Percentiles rank a stretch among this genome's conserved stretches.
Conservation (phyloP, 2,113 vertebrate genomes). For the Myrmecophaga tridactyla region DNA sequence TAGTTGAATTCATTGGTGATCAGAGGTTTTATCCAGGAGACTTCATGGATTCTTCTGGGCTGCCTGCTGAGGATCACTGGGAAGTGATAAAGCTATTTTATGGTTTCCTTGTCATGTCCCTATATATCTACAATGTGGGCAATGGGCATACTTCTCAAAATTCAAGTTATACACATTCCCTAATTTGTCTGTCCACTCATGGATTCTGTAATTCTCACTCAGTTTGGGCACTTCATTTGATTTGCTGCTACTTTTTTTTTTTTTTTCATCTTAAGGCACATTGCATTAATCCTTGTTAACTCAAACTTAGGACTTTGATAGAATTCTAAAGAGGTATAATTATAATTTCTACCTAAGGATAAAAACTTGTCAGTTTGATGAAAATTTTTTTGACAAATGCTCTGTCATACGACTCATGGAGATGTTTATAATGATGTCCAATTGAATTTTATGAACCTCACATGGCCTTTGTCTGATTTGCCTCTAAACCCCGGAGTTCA, state of each 20-base stretch:
- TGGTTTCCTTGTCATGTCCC: not conserved
- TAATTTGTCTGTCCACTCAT: not conserved
- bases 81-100: not conserved
- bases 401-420: not conserved
- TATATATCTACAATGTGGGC: not conserved
- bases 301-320: not conserved
- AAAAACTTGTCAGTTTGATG: not conserved
- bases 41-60: not conserved
- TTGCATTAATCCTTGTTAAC: not conserved
- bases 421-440: not conserved
- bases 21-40: not conserved
- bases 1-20: not conserved
- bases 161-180: not conserved
- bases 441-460: not conserved
- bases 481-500: not conserved
- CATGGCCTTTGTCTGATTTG: not conserved
- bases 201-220: not conserved
- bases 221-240: no score
- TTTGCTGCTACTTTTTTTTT: not conserved
- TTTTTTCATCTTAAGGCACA: not conserved
- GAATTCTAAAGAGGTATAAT: not conserved
- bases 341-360: not conserved
- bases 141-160: not conserved
- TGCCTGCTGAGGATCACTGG: not conserved
- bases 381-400: not conserved